Percentiles rank a stretch among this genome's conserved stretches.
Evolutionary conservation across 2,888 invertebrate species (phyloP).

Genomic region (Dugesia japonica): DNA sequence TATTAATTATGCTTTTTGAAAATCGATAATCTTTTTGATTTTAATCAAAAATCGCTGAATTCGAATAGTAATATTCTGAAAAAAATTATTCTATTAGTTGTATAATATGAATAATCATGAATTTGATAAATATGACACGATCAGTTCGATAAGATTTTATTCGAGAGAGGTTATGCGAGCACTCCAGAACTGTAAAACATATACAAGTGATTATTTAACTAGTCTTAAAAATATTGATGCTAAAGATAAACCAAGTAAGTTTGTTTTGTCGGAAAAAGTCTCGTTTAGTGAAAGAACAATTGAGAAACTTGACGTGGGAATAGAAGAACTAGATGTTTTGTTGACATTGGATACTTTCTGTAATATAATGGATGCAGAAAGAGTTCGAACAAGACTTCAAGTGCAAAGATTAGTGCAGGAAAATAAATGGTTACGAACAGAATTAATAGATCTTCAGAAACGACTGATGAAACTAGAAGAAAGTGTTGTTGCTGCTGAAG

Average conservation of each 20-base stretch:
- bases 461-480: conserved; percentile 12
- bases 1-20: too few relatives aligned
- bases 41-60: too few relatives aligned
- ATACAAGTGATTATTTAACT: too few relatives aligned
- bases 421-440: conserved; percentile 22
- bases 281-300: not conserved
- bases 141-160: not conserved
- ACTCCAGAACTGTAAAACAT: not conserved
- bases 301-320: not conserved
- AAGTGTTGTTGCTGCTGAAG: conserved; percentile 10
- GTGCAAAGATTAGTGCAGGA: not conserved
- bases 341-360: not conserved
- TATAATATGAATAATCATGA: not conserved
- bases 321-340: not conserved
- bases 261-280: not conserved
- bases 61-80: too few relatives aligned
- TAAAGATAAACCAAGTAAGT: not conserved
- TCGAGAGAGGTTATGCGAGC: not conserved
- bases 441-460: conserved; percentile 17
- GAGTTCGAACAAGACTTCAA: not conserved
- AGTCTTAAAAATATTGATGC: not conserved
- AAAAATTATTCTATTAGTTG: too few relatives aligned
- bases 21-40: too few relatives aligned
- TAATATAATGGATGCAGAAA: not conserved
- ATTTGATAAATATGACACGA: not conserved